Evolutionary conservation across 1,140 invertebrate genomes (phyloP), one percentile per base, ranked within the genome.

Genomic region (Diuraphis noxia): DNA sequence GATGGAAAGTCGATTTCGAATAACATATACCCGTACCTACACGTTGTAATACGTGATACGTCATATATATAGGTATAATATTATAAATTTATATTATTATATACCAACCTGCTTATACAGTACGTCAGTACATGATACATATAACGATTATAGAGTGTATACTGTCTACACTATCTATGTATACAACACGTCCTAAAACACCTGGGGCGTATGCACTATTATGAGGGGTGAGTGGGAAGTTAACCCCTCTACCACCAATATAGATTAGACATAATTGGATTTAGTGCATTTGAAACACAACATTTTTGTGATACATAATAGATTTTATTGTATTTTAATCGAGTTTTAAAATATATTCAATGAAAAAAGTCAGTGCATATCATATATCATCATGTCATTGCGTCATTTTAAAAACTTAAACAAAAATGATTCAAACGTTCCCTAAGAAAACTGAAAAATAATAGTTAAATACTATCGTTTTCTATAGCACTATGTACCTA

Each of bases 1-100:
- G 81, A 85, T 85, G 41, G 82, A 85, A 84, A 85, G 82, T 85
- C 82, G 82, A 85, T 85, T 85, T 85, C 82, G n/a, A 85, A 85
- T 41, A 46, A 85, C 19, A 21, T 82, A 41, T 10, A n/a, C 10
- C 30, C 40, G 23, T 41, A 41, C 81, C 23, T 36, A n/a, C 21
- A 17, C n/a, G n/a, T 63, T 56, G 30, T 56, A 56, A 63, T 63
- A 41, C 40, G 19, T 43, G 7, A n/a, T n/a, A n/a, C n/a, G n/a
- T n/a, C n/a, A n/a, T n/a, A n/a, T n/a, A n/a, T n/a, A n/a, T n/a
- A n/a, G n/a, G n/a, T n/a, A 46, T 46, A 46, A 46, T 46, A 41
- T 30, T 84, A 30, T 41, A 36, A 38, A 38, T 38, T 25, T 81
- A 81, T 81, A 81, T 81, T 41, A 84, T 84, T 41, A n/a, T 19